A percentile compares a stretch with the other conserved stretches of the same genome.
phyloP scores from a whole-genome alignment of 2,113 vertebrate species.

The Scortum barcoo region DNA sequence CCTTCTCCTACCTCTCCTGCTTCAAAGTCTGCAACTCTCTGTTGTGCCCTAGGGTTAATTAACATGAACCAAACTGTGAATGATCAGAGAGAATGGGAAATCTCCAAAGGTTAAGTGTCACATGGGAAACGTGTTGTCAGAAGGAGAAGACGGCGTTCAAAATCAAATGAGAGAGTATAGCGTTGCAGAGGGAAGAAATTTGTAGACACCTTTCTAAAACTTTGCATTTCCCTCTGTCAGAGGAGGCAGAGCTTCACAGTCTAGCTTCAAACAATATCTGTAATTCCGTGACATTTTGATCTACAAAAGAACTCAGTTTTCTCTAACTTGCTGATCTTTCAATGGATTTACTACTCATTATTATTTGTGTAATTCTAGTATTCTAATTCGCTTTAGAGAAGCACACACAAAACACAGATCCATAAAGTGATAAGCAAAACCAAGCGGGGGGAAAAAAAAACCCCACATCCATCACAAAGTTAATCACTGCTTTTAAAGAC shows the following conservation, averaged over 20 bases:
- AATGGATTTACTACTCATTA: constrained; percentile 20
- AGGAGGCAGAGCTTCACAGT: constrained; percentile 47
- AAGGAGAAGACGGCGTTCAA: constrained; percentile 62
- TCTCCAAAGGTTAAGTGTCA: constrained; percentile 87
- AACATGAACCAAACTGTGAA: constrained; percentile 84
- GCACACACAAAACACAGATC: constrained; percentile 50
- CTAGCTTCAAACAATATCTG: constrained; percentile 73
- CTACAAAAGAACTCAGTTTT: constrained; percentile 62
- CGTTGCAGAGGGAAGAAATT: constrained; percentile 48
- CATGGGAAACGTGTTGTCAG: constrained; percentile 84
- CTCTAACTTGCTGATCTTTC: constrained; percentile 43
- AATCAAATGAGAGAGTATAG: constrained; percentile 71
- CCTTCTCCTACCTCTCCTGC: constrained; percentile 53
- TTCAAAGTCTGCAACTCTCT: constrained; percentile 81
- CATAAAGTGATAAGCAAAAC: constrained; percentile 40
- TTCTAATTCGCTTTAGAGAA: constrained; percentile 39
- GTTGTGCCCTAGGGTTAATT: constrained; percentile 85
- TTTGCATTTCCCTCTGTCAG: constrained; percentile 77
- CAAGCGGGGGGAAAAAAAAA: background rate
- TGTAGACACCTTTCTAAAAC: constrained; percentile 79
- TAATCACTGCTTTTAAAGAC: constrained; percentile 79
- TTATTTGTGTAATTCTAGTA: constrained; percentile 22
- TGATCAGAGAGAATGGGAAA: constrained; percentile 84
- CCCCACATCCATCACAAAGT: constrained; percentile 63
- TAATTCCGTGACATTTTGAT: constrained; percentile 66